phyloP scores from a whole-genome alignment of 2,888 invertebrate species.

The Eutolmus rufibarbis region DNA sequence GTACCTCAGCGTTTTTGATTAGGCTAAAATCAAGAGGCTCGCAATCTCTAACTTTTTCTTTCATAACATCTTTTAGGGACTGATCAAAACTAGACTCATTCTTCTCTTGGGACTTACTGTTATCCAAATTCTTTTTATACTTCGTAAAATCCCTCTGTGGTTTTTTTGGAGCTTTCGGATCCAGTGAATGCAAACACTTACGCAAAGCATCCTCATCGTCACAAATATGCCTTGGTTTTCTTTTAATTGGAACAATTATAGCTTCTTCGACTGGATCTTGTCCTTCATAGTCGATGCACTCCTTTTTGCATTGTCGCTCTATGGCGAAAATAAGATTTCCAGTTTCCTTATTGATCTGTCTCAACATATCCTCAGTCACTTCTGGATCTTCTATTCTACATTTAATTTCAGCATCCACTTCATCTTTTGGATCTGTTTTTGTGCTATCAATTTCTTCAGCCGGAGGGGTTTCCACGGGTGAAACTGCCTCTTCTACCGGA shows the following conservation, averaged over 20 bases:
- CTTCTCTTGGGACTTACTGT: background rate
- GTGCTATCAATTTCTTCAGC: background rate
- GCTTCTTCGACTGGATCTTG: slow-evolving; percentile 49
- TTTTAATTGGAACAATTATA: slow-evolving; percentile 45
- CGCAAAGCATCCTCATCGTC: slow-evolving; percentile 46
- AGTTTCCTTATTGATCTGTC: slow-evolving; percentile 42
- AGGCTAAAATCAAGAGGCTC: background rate
- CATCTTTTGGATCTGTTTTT: background rate
- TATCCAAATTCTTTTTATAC: slow-evolving; percentile 44
- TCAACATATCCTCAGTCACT: slow-evolving; percentile 23
- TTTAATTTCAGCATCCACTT: background rate
- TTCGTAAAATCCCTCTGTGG: slow-evolving; percentile 50
- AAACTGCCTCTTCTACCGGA: background rate
- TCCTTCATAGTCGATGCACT: slow-evolving; percentile 28
- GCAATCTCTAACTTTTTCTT: background rate
- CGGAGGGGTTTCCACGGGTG: background rate
- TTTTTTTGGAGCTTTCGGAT: slow-evolving; percentile 49
- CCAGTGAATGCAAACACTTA: slow-evolving; percentile 34
- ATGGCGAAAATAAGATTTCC: slow-evolving; percentile 42
- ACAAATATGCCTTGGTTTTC: slow-evolving; percentile 43
- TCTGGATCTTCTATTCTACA: background rate
- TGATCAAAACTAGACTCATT: background rate
- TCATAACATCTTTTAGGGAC: background rate
- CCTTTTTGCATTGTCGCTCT: slow-evolving; percentile 18
- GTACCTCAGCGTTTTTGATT: background rate